Percentiles rank a stretch among this genome's conserved stretches.
Conservation (phyloP, 2,113 vertebrate genomes). For the Pogonocichla stellata region DNA sequence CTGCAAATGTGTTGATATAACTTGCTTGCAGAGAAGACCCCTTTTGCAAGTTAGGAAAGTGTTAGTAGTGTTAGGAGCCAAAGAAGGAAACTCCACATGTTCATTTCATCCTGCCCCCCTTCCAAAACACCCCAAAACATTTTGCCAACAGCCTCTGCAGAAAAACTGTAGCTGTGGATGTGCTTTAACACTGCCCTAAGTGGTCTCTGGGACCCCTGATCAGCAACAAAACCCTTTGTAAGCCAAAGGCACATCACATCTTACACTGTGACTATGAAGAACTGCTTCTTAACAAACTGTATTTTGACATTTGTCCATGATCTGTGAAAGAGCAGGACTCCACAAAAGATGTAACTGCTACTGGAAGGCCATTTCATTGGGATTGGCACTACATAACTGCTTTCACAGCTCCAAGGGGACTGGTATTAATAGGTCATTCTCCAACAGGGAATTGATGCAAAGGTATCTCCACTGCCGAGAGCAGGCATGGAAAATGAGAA, state of each 20-base stretch:
- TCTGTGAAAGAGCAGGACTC: not conserved
- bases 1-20: fast-evolving
- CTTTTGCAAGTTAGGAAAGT: not conserved
- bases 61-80: not conserved
- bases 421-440: not conserved
- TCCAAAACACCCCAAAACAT: not conserved
- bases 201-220: not conserved
- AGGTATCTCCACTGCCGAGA: not conserved
- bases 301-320: not conserved
- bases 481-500: not conserved
- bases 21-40: not conserved
- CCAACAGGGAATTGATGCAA: not conserved
- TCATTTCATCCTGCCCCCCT: not conserved
- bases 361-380: not conserved
- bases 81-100: not conserved
- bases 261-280: not conserved
- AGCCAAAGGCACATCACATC: not conserved
- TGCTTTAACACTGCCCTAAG: not conserved
- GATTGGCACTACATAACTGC: not conserved
- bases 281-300: not conserved
- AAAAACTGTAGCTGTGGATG: not conserved
- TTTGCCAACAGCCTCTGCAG: not conserved
- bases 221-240: not conserved
- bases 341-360: not conserved
- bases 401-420: not conserved